Conservation (phyloP, 30 jellyfish, hydroid and myxozoan species). For the Turritopsis rubra region DNA sequence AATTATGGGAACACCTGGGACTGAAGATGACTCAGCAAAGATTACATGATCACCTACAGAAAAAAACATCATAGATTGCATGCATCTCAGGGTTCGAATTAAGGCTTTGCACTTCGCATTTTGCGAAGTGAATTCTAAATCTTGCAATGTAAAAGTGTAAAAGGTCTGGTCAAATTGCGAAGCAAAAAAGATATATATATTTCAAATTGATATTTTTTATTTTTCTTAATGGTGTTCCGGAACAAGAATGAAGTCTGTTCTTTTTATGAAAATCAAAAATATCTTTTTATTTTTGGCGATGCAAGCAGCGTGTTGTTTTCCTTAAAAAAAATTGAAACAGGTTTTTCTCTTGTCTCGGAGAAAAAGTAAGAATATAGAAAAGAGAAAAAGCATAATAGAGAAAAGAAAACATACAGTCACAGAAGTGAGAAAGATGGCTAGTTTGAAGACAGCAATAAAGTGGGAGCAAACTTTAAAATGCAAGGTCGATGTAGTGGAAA, state of each 20-base stretch:
- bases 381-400: too few relatives aligned
- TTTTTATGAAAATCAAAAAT: background rate
- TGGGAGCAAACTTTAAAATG: constrained; percentile 12
- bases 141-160: background rate
- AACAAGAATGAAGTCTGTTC: background rate
- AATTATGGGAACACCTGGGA: constrained; percentile 80
- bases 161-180: background rate
- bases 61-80: background rate
- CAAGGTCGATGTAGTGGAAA: constrained; percentile 1
- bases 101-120: too few relatives aligned
- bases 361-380: background rate
- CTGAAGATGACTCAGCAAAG: constrained; percentile 68
- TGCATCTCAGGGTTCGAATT: background rate
- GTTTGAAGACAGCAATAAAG: background rate
- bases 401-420: background rate
- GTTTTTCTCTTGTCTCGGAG: background rate
- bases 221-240: background rate
- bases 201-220: too few relatives aligned
- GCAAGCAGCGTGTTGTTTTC: background rate
- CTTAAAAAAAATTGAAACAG: background rate
- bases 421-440: background rate
- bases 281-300: background rate
- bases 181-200: background rate
- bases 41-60: constrained; percentile 67
- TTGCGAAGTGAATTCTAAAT: background rate